A percentile compares a stretch with the other conserved stretches of the same genome.
These are phyloP conservation scores for Drosophila rellima DNA, from an alignment of 2,888 invertebrate species.

Conservation along the genomic window DNA sequence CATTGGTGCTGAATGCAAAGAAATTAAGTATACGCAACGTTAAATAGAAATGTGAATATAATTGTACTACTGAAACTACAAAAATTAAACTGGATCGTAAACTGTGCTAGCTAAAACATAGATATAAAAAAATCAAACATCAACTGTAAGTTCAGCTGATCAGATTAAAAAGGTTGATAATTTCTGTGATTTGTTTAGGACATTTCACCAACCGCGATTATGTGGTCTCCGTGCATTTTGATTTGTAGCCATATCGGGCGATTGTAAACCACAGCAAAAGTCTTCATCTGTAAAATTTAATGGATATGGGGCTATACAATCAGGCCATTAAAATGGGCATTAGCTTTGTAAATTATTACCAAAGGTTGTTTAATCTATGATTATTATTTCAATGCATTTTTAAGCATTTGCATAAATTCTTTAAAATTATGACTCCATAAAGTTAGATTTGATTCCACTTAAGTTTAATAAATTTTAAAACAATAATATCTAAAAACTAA, in stretches of 20 bases:
- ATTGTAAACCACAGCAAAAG: constrained; percentile 94
- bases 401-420: no score
- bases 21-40: constrained; percentile 19
- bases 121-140: constrained; percentile 6
- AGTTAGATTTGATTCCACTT: background rate
- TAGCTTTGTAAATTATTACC: constrained; percentile 6
- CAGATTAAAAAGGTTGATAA: constrained; percentile 4
- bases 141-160: constrained; percentile 23
- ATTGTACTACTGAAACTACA: constrained; percentile 8
- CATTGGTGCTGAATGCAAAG: constrained; percentile 4
- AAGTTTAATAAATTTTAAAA: background rate
- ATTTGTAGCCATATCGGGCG: constrained; percentile 91
- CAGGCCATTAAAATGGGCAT: constrained; percentile 2
- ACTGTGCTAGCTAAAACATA: constrained; percentile 23
- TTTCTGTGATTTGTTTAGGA: constrained; percentile 37
- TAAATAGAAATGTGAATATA: constrained; percentile 9
- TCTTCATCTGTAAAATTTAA: constrained; percentile 91
- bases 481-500: background rate
- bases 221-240: constrained; percentile 87
- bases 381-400: background rate
- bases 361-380: background rate
- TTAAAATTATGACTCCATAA: no score
- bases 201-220: constrained; percentile 85
- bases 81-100: constrained; percentile 5
- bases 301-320: constrained; percentile 41